Conservation (phyloP, 2,888 invertebrate genomes). For the Serripes groenlandicus region DNA sequence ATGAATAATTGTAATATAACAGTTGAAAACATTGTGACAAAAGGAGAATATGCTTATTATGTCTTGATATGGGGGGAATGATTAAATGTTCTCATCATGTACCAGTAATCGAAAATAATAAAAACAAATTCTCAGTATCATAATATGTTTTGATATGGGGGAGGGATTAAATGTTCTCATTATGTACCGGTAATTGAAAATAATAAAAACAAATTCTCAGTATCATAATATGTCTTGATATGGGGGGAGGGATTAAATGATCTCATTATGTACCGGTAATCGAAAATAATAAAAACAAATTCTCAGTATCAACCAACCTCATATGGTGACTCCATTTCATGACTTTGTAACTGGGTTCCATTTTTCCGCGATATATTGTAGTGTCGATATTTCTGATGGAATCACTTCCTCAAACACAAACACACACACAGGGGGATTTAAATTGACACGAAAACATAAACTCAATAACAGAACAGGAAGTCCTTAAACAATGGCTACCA, state of each 20-base stretch:
- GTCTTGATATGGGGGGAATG: too few species aligned
- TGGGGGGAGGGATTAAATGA: too few species aligned
- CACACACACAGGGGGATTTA: too few species aligned
- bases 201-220: background rate
- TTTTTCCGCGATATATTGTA: conserved; percentile 25
- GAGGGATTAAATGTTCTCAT: too few species aligned
- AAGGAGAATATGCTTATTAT: background rate
- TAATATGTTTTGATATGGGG: too few species aligned
- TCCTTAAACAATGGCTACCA: background rate
- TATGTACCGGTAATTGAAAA: too few species aligned
- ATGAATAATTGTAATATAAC: background rate
- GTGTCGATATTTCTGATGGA: background rate
- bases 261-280: too few species aligned
- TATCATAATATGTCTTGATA: too few species aligned
- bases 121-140: background rate
- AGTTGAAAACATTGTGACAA: background rate
- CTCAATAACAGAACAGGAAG: conserved; percentile 12
- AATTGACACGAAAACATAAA: background rate
- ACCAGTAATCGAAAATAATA: too few species aligned
- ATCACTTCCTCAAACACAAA: background rate
- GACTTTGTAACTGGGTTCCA: conserved; percentile 76
- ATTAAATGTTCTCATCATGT: too few species aligned
- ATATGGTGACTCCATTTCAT: conserved; percentile 72
- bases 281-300: too few species aligned
- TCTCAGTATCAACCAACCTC: conserved; percentile 29